phyloP scores from a whole-genome alignment of 2,888 invertebrate species.

The Clivina fossor region DNA sequence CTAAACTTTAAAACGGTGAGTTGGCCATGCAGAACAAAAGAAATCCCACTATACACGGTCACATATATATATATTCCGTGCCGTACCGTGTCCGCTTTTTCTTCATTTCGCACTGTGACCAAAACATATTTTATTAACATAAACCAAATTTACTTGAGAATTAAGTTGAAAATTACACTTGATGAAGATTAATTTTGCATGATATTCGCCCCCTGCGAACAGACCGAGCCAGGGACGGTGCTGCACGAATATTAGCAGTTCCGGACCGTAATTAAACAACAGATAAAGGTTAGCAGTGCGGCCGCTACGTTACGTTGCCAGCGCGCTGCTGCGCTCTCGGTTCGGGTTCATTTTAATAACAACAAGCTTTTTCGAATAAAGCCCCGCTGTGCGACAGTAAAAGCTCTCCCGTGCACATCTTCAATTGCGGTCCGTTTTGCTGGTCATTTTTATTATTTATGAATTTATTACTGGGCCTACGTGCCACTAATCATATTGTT shows the following conservation, averaged over 20 bases:
- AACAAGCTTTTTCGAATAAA: constrained; percentile 13
- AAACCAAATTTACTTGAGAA: constrained; percentile 34
- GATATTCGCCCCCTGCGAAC: constrained; percentile 20
- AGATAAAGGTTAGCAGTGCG: constrained; percentile 28
- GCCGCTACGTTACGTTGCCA: too few species aligned
- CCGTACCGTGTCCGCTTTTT: constrained; percentile 12
- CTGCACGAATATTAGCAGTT: constrained; percentile 27
- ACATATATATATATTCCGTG: too few species aligned
- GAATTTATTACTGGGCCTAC: background rate
- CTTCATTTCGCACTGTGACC: constrained; percentile 25
- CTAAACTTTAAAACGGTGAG: too few species aligned
- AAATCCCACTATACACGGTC: constrained; percentile 14
- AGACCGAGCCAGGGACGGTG: background rate
- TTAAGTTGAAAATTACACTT: constrained; percentile 34
- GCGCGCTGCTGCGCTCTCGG: too few species aligned
- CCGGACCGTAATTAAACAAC: constrained; percentile 26
- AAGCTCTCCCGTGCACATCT: background rate
- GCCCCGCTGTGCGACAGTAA: background rate
- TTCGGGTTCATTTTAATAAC: constrained; percentile 24
- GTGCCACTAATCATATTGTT: background rate
- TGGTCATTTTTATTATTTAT: background rate
- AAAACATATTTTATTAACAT: constrained; percentile 32
- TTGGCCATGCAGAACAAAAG: too few species aligned
- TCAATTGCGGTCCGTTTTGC: background rate
- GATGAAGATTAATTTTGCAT: constrained; percentile 33